These are phyloP conservation scores for Luidia sarsii DNA, from an alignment of 53 echinoderm and acorn worm species.

Conservation along the genomic window DNA sequence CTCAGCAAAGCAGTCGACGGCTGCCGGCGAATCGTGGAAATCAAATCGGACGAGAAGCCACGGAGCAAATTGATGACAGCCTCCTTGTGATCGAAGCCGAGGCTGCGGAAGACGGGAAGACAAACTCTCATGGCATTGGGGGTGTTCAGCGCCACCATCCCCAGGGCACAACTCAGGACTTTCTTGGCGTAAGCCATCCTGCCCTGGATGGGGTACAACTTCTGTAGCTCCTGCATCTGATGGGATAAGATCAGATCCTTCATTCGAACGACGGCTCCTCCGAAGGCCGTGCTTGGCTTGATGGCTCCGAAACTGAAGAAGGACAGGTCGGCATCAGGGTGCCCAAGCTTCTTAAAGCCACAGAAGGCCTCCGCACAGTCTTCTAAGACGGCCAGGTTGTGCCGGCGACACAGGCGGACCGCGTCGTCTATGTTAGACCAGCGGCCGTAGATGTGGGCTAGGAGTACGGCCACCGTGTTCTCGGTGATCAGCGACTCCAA, in stretches of 20 bases:
- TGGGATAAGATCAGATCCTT: conserved; percentile 72
- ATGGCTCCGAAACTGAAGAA: conserved; percentile 89
- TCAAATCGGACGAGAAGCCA: conserved; percentile 54
- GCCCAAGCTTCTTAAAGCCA: conserved; percentile 60
- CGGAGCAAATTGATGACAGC: conserved; percentile 57
- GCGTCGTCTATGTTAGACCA: conserved; percentile 70
- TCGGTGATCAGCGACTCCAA: conserved; percentile 67
- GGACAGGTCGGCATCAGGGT: conserved; percentile 78
- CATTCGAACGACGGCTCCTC: conserved; percentile 77
- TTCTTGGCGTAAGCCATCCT: conserved; percentile 61
- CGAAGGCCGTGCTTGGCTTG: conserved; percentile 76
- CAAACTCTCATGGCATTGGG: conserved; percentile 35
- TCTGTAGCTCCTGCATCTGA: conserved; percentile 70
- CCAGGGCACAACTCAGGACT: conserved; percentile 48
- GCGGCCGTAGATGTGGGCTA: conserved; percentile 86
- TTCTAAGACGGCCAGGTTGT: conserved; percentile 76
- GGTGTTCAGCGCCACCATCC: conserved; percentile 53
- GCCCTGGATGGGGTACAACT: conserved; percentile 65
- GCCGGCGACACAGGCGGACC: conserved; percentile 59
- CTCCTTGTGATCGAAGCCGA: conserved; percentile 63
- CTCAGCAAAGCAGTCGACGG: conserved; percentile 71
- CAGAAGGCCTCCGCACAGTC: conserved; percentile 83
- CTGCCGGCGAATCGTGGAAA: conserved; percentile 66
- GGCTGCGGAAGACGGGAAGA: conserved; percentile 14
- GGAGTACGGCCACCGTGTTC: conserved; percentile 75